Evolutionary conservation across 2,113 vertebrate species (phyloP), one percentile per base, ranked within the genome.

Genomic region (Poeciliopsis retropinna): DNA sequence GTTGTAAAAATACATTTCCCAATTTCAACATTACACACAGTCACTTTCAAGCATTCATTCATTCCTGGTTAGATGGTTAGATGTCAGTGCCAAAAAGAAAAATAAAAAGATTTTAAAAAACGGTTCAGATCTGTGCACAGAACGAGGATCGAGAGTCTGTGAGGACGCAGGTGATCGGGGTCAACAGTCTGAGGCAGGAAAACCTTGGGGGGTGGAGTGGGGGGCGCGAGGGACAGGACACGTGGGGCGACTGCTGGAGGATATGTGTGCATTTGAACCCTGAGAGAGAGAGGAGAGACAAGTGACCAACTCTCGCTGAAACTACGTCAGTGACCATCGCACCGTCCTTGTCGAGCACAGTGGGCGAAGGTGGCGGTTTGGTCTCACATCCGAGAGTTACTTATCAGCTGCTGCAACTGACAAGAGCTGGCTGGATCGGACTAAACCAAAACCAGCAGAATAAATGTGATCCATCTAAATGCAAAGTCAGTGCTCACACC

Each of bases 1-100:
- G 93, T 94, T 94, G 94, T 94, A 94, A 94, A 95, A 94, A 94
- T 94, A 94, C 92, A 94, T 94, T 95, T 95, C 93, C 91, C 92
- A 94, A 91, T 93, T 93, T 92, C 87, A 92, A 92, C 86, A 89
- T 90, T 47, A 91, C 89, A 92, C 92, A 75, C 90, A 85, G 81
- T 90, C 92, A 90, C 88, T 86, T 93, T 81, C 90, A 94, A 91
- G 92, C 92, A 92, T 89, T 92, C 91, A 92, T 89, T 87, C 90
- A 89, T 87, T 90, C 92, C 80, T 88, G 86, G 90, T 91, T 90
- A 88, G 89, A 91, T 88, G 86, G 90, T 91, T 90, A 88, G 88
- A 91, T 84, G 89, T 92, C 92, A 94, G 92, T 91, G 93, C 86
- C 84, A 92, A 89, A 91, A 86, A 75, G 78, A 17, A 15, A 15